A percentile compares a stretch with the other conserved stretches of the same genome.
These are phyloP conservation scores for Triplophysa tibetana DNA, from an alignment of 2,113 vertebrate species.

Conservation along the genomic window DNA sequence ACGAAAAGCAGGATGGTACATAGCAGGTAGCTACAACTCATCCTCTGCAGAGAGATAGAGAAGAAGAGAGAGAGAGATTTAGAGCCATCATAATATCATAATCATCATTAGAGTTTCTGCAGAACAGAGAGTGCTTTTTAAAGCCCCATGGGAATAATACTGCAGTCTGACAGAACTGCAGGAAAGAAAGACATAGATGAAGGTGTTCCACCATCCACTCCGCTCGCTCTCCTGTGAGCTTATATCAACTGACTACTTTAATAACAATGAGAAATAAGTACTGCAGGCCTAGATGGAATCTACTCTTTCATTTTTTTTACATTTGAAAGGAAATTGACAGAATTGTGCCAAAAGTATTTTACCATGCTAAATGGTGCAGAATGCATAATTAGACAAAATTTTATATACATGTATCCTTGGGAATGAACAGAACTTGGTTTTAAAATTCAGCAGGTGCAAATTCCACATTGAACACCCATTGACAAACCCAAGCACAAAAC, in stretches of 20 bases:
- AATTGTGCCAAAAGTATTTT: too few species aligned
- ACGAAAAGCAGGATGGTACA: slow-evolving; percentile 91
- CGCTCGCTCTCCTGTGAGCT: not conserved
- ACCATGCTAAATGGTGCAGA: too few species aligned
- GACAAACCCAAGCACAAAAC: not conserved
- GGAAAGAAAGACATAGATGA: slow-evolving; percentile 27
- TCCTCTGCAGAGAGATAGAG: slow-evolving; percentile 74
- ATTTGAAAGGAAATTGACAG: too few species aligned
- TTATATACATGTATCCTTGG: too few species aligned
- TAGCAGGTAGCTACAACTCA: slow-evolving; percentile 87
- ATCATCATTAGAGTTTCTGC: slow-evolving; percentile 43
- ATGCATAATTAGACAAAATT: too few species aligned
- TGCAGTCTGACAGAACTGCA: slow-evolving; percentile 16
- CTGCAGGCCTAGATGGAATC: not conserved
- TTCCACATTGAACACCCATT: too few species aligned
- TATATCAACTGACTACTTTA: not conserved
- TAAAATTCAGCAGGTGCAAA: too few species aligned
- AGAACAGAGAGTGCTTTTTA: slow-evolving; percentile 39
- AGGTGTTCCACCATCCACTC: slow-evolving; percentile 22
- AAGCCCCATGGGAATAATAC: slow-evolving; percentile 39
- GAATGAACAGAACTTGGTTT: too few species aligned
- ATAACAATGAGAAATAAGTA: not conserved
- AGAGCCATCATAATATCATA: slow-evolving; percentile 40
- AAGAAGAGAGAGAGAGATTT: slow-evolving; percentile 16
- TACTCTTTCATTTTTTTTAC: too few species aligned